Conservation (phyloP, 2,797 vertebrate genomes). For the Melanotaenia parkinsoni region DNA sequence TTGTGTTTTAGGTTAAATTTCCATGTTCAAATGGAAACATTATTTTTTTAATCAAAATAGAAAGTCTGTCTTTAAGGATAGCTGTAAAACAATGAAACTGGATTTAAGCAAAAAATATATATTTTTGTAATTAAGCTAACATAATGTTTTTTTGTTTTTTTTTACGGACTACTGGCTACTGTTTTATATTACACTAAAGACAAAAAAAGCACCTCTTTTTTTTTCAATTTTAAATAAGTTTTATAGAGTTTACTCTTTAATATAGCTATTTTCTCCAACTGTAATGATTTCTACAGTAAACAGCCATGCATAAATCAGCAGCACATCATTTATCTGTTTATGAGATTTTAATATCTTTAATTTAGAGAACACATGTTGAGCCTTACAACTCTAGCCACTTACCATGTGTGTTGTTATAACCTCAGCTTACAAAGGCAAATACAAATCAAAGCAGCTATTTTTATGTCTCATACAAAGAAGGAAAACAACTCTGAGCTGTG, state of each 20-base stretch:
- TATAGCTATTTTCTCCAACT: background rate
- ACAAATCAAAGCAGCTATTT: background rate
- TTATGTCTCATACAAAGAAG: no score
- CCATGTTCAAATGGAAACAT: no score
- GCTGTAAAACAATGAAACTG: no score
- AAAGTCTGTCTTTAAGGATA: no score
- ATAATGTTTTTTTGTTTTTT: no score
- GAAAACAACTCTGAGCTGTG: no score
- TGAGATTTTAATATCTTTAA: background rate
- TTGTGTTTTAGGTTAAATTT: no score
- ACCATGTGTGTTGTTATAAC: background rate
- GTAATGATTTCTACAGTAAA: background rate
- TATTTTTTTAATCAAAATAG: no score
- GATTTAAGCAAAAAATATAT: no score
- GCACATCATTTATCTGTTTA: background rate
- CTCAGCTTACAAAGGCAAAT: background rate
- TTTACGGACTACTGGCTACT: background rate
- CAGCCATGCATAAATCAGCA: background rate
- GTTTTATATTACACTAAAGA: background rate
- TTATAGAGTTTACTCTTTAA: background rate
- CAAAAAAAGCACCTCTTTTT: background rate
- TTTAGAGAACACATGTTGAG: background rate
- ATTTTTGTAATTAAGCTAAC: no score
- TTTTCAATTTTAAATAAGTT: background rate
- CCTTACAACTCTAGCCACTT: background rate